A percentile compares a stretch with the other conserved stretches of the same genome.
Evolutionary conservation across 2,888 invertebrate species (phyloP).

Genomic region (Erpobdella octoculata): DNA sequence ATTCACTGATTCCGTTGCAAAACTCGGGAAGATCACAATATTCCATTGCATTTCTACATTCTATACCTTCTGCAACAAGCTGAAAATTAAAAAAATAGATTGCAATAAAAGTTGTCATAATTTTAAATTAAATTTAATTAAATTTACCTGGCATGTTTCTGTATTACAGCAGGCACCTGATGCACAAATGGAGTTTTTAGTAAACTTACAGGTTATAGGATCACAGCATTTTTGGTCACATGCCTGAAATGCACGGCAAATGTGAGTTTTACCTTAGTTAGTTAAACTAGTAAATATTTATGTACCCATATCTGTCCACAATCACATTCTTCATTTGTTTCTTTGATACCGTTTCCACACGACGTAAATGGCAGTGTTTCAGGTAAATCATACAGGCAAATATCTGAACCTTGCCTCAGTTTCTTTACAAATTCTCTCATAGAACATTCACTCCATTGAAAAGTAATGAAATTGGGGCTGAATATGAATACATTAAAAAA

Average conservation of each 20-base stretch:
- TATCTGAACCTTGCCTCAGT: not conserved
- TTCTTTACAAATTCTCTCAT: not conserved
- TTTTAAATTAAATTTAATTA: too few species aligned
- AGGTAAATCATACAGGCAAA: not conserved
- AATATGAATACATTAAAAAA: not conserved
- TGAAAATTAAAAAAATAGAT: too few species aligned
- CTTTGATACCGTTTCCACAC: conserved; percentile 92
- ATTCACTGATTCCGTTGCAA: conserved; percentile 85
- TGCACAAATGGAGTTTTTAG: too few species aligned
- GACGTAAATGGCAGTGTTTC: conserved; percentile 61
- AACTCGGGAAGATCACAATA: conserved; percentile 59
- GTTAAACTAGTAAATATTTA: not conserved
- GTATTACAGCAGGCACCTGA: not conserved
- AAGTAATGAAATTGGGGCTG: not conserved
- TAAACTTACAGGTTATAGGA: not conserved
- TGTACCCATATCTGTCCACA: conserved; percentile 61
- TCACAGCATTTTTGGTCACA: not conserved
- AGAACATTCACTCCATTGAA: not conserved
- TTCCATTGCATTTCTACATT: not conserved
- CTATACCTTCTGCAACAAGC: not conserved
- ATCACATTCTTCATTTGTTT: conserved; percentile 92
- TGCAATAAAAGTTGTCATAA: too few species aligned
- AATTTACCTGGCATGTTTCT: too few species aligned
- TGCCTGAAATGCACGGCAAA: too few species aligned
- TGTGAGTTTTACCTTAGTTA: not conserved